Base-by-base conservation (phyloP, 1,140 invertebrate genomes). In the Drosophila pseudoananassae region DNA sequence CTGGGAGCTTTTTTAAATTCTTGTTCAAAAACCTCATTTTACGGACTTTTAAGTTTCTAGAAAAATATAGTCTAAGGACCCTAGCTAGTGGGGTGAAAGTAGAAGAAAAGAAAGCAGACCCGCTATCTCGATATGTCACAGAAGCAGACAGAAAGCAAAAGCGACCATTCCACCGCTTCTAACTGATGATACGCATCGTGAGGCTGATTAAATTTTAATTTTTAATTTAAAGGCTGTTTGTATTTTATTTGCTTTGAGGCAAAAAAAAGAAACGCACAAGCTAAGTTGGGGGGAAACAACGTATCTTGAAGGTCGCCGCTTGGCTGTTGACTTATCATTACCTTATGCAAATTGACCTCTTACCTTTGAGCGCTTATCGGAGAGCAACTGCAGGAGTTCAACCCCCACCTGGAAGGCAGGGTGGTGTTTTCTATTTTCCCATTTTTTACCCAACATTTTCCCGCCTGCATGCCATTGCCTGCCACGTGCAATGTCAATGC, bases 211-310 rank as follows among this genome's bases (percentile, higher is more conserved):
- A 90, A 90, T 78, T 90, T 90, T 84, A 90, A 90, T 90, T 90
- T 90, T 90, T 84, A 90, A 88, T 90, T 90, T 88, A 76, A 88
- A 71, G 83, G 71, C 78, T 78, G 79, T 78, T 90, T 90, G 88
- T 71, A 14, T 87, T 82, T 72, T 78, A 81, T 85, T 90, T 90
- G 74, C 65, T 46, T 38, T 65, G 58, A 20, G 43, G 20, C 2
- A 27, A 63, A 45, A 72, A 59, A 82, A 78, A 80, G 50, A 54
- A 47, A 57, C 20, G 58, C 20, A 20, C 20, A 20, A 20, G 20
- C 3, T 20, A 55, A 15, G 31, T 31, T 50, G 29, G n/a, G n/a
- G 29, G 27, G 15, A 33, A 60, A 43, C 15, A 64, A 17, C 54
- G 33, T 66, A 45, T 47, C 69, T 65, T 66, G 29, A 82, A 82